These are phyloP conservation scores for Austrolebias charrua DNA, from an alignment of 2,797 vertebrate species.

Conservation along the genomic window DNA sequence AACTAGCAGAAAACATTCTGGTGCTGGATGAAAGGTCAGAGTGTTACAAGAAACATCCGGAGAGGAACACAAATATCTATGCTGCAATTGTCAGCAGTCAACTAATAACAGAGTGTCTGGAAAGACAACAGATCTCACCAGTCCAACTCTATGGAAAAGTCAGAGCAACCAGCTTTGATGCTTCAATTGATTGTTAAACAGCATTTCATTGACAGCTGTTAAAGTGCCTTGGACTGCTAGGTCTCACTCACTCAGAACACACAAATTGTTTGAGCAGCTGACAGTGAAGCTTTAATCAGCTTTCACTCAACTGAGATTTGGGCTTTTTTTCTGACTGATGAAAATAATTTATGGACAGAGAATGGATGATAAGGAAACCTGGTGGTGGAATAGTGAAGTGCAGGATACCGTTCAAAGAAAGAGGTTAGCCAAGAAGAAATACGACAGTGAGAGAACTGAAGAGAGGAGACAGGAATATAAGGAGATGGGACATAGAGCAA, in stretches of 20 bases:
- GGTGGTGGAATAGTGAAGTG: no score
- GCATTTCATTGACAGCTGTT: constrained; percentile 25
- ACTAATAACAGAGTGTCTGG: no score
- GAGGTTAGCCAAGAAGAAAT: no score
- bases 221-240: constrained; percentile 17
- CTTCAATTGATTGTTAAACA: constrained; percentile 22
- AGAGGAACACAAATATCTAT: constrained; percentile 1
- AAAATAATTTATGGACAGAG: no score
- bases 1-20: neutral
- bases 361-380: no score
- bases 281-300: constrained; percentile 23
- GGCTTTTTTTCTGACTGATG: neutral
- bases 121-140: constrained; percentile 2
- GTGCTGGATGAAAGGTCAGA: neutral
- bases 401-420: no score
- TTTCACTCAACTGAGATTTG: constrained; percentile 4
- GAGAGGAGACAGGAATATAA: no score
- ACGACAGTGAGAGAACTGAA: no score
- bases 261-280: constrained; percentile 15
- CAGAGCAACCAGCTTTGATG: neutral
- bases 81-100: no score
- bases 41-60: neutral
- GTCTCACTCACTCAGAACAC: constrained; percentile 1
- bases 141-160: neutral
- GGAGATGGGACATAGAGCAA: no score